Evolutionary conservation across 1,140 invertebrate genomes (phyloP).

Genomic region (Aradophagus sp.): DNA sequence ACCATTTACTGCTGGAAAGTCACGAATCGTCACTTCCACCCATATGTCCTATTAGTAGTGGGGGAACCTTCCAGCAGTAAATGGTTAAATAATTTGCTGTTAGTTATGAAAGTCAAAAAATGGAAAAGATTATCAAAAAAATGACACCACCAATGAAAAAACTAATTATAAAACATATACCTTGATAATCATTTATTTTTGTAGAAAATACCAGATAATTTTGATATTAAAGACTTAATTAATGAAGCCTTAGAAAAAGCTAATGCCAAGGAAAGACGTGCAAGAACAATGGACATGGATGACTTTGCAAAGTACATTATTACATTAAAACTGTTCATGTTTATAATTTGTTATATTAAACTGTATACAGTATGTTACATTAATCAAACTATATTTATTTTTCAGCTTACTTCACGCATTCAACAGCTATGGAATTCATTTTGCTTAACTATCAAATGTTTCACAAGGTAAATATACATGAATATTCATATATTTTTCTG

Average conservation of each 20-base stretch:
- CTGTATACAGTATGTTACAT: slow-evolving; percentile 45
- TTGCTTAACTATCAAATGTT: slow-evolving; percentile 76
- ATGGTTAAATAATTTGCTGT: too few species aligned
- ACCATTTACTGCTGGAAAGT: too few species aligned
- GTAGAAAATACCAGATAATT: slow-evolving; percentile 85
- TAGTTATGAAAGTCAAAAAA: background rate
- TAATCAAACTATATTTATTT: slow-evolving; percentile 48
- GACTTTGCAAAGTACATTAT: slow-evolving; percentile 87
- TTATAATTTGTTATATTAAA: slow-evolving; percentile 31
- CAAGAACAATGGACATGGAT: slow-evolving; percentile 96
- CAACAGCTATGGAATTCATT: slow-evolving; percentile 93
- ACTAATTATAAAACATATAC: slow-evolving; percentile 1
- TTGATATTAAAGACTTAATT: slow-evolving; percentile 91
- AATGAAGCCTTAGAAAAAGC: slow-evolving; percentile 82
- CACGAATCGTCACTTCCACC: too few species aligned
- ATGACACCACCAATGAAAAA: slow-evolving; percentile 3
- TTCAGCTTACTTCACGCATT: slow-evolving; percentile 88
- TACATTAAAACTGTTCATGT: too few species aligned
- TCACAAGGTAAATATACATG: background rate
- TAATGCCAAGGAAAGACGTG: slow-evolving; percentile 85
- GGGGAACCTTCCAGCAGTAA: too few species aligned
- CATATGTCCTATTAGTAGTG: too few species aligned
- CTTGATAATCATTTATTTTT: slow-evolving; percentile 65
- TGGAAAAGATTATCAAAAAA: background rate
- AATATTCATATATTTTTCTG: too few species aligned